These are phyloP conservation scores for Accipiter cooperii DNA, from an alignment of 2,113 vertebrate genomes.

Conservation along the genomic window DNA sequence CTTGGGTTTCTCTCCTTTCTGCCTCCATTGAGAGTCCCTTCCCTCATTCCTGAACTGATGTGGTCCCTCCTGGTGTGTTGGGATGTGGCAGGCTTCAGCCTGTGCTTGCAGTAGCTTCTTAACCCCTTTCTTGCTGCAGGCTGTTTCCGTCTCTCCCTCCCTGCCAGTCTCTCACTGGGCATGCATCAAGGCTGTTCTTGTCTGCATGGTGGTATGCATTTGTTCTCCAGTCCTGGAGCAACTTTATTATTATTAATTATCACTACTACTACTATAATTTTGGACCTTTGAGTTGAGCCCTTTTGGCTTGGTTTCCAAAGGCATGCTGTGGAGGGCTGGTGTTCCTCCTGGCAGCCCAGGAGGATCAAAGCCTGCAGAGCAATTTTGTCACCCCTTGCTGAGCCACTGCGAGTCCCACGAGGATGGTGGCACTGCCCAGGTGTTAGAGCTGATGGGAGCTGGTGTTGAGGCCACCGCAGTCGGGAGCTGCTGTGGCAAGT, in stretches of 20 bases:
- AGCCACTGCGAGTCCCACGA: fast-evolving
- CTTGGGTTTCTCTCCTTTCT: not conserved
- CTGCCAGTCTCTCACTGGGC: not conserved
- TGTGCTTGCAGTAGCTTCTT: not conserved
- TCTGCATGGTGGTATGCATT: not conserved
- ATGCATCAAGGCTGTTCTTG: not conserved
- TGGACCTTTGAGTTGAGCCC: not conserved
- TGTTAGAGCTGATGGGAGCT: not conserved
- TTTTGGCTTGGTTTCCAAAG: not conserved
- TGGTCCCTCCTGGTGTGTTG: fast-evolving
- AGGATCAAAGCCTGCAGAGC: not conserved
- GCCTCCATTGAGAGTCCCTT: fast-evolving
- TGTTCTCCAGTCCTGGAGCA: not conserved
- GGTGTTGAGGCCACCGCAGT: not conserved
- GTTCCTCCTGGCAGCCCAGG: not conserved
- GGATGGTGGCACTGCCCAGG: not conserved
- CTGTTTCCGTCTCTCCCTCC: not conserved
- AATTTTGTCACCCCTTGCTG: fast-evolving
- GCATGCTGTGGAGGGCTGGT: fast-evolving
- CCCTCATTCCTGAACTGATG: not conserved
- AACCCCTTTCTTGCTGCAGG: not conserved
- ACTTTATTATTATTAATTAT: not conserved
- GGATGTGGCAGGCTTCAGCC: not conserved
- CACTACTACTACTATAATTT: not conserved
- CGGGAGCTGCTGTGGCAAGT: not conserved